Percentiles rank a stretch among this genome's conserved stretches.
Conservation (phyloP, 2,888 invertebrate species). For the Ectobius pallidus region DNA sequence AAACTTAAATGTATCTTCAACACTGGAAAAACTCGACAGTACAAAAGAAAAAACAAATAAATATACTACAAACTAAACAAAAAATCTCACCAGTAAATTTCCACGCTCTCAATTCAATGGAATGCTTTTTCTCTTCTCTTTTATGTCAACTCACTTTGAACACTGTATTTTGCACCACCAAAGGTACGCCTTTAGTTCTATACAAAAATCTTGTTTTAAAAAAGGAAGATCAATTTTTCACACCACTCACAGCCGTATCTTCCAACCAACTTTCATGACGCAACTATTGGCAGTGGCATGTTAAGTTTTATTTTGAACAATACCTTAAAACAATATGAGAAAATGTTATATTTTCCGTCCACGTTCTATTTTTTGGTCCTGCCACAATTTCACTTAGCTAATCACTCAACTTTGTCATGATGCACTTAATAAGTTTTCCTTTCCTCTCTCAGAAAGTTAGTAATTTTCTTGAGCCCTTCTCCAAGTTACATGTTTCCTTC, state of each 20-base stretch:
- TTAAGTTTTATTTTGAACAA: not conserved
- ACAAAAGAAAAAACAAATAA: constrained; percentile 22
- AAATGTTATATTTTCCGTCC: too few species aligned
- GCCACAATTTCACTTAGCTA: too few species aligned
- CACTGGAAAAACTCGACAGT: constrained; percentile 15
- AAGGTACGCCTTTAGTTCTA: too few species aligned
- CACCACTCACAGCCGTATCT: constrained; percentile 26
- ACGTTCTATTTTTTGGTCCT: too few species aligned
- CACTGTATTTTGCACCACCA: too few species aligned
- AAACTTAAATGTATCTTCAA: constrained; percentile 25
- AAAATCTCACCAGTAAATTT: not conserved
- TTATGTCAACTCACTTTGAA: not conserved
- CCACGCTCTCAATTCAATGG: constrained; percentile 6
- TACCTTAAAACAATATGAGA: too few species aligned
- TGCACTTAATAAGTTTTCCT: too few species aligned
- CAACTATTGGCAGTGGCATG: constrained; percentile 23
- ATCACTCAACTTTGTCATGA: too few species aligned
- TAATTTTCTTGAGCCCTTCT: not conserved
- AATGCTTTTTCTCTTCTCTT: not conserved
- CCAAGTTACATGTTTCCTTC: not conserved
- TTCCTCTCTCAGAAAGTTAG: not conserved
- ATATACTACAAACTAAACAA: constrained; percentile 20
- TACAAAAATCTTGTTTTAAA: not conserved
- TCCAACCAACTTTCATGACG: constrained; percentile 10
- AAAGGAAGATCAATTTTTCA: not conserved